Conservation (phyloP, 2,797 vertebrate species). For the Falco columbarius region DNA sequence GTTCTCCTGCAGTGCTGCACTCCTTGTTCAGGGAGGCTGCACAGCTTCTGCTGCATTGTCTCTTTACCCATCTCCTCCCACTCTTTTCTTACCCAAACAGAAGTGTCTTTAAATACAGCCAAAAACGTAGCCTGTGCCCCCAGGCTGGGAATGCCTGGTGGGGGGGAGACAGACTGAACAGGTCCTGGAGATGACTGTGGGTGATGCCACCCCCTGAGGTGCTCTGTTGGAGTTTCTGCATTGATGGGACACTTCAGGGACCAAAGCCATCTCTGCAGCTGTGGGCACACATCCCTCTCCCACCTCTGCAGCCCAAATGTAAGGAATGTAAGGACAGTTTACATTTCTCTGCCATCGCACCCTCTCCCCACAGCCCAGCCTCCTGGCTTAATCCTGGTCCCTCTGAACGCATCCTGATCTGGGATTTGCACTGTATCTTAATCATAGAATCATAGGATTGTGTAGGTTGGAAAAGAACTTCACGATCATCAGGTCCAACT, state of each 20-base stretch:
- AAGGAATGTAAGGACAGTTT: not conserved
- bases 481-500: too few relatives aligned
- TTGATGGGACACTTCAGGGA: not conserved
- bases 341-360: fast-evolving
- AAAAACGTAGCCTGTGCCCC: not conserved
- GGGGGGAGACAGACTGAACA: not conserved
- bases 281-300: not conserved
- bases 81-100: not conserved
- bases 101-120: not conserved
- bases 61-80: not conserved
- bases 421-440: fast-evolving
- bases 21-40: not conserved
- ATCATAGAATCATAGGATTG: too few relatives aligned
- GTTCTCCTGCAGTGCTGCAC: not conserved
- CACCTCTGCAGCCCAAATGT: not conserved
- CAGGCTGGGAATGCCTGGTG: not conserved
- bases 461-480: too few relatives aligned
- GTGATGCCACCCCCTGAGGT: not conserved
- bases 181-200: not conserved
- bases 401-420: not conserved
- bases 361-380: not conserved
- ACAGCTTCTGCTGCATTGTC: not conserved
- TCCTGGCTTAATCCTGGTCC: not conserved
- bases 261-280: not conserved
- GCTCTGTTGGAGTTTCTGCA: not conserved